Percentiles rank a stretch among this genome's conserved stretches.
Conservation (phyloP, 2,113 vertebrate genomes). For the Sminthopsis crassicaudata region DNA sequence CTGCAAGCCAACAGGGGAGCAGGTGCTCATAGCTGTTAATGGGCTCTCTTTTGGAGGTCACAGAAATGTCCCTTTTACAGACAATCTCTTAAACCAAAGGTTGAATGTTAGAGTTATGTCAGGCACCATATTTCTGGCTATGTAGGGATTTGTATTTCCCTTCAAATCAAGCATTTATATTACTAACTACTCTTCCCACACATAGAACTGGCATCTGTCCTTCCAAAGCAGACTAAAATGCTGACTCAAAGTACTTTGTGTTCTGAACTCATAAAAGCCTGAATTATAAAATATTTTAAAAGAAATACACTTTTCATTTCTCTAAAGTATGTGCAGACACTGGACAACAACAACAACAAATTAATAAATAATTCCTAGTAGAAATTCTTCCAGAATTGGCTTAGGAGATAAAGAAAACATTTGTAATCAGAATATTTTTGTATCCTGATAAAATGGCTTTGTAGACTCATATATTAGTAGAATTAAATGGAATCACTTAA, state of each 20-base stretch:
- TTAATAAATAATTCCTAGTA: neutral
- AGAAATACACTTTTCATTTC: neutral
- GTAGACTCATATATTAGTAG: neutral
- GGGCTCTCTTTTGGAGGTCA: neutral
- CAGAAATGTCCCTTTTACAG: neutral
- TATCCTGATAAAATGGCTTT: neutral
- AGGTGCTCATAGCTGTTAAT: neutral
- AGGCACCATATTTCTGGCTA: neutral
- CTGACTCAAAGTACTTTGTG: neutral
- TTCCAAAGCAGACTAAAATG: neutral
- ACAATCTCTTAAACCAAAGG: neutral
- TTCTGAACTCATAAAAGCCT: neutral
- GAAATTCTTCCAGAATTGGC: neutral
- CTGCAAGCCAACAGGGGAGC: neutral
- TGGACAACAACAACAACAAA: neutral
- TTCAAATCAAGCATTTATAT: neutral
- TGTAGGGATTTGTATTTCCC: neutral
- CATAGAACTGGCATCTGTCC: neutral
- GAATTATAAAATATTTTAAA: neutral
- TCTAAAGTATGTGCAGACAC: neutral
- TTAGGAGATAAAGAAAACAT: neutral
- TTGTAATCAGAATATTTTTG: neutral
- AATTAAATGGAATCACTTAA: neutral
- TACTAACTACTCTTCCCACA: neutral
- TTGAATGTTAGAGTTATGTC: neutral